phyloP scores from a whole-genome alignment of 1,140 invertebrate species.

The Ericerus pela region DNA sequence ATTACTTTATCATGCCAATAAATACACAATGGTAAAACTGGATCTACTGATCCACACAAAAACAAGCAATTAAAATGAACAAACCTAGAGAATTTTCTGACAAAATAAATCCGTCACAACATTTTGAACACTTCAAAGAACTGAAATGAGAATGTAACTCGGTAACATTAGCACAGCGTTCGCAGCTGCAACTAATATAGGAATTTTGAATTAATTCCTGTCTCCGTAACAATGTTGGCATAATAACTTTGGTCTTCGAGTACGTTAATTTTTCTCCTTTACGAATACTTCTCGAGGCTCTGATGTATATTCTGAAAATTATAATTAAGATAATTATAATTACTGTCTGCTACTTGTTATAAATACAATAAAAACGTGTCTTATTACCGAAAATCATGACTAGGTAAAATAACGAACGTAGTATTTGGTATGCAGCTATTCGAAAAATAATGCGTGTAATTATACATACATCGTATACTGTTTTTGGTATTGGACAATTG shows the following conservation, averaged over 20 bases:
- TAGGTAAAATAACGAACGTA: constrained; percentile 41
- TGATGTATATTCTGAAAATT: constrained; percentile 33
- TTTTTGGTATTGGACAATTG: constrained; percentile 33
- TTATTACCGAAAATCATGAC: constrained; percentile 21
- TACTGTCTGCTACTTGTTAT: neutral
- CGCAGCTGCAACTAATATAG: constrained; percentile 57
- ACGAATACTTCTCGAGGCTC: constrained; percentile 47
- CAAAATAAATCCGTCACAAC: constrained; percentile 51
- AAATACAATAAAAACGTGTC: neutral
- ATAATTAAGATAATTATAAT: neutral
- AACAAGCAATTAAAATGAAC: no score
- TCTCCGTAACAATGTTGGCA: constrained; percentile 48
- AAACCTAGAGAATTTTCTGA: constrained; percentile 45
- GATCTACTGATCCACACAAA: no score
- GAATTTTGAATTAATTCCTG: constrained; percentile 52
- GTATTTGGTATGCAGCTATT: constrained; percentile 61
- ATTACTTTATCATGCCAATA: no score
- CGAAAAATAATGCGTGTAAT: constrained; percentile 52
- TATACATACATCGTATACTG: constrained; percentile 36
- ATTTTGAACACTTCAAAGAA: constrained; percentile 58
- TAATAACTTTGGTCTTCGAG: constrained; percentile 57
- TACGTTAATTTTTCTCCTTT: constrained; percentile 46
- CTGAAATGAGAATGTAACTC: constrained; percentile 62
- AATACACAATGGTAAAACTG: no score
- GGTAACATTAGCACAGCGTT: constrained; percentile 56